Evolutionary conservation across 2,888 invertebrate genomes (phyloP).

Genomic region (Sphecodes monilicornis): DNA sequence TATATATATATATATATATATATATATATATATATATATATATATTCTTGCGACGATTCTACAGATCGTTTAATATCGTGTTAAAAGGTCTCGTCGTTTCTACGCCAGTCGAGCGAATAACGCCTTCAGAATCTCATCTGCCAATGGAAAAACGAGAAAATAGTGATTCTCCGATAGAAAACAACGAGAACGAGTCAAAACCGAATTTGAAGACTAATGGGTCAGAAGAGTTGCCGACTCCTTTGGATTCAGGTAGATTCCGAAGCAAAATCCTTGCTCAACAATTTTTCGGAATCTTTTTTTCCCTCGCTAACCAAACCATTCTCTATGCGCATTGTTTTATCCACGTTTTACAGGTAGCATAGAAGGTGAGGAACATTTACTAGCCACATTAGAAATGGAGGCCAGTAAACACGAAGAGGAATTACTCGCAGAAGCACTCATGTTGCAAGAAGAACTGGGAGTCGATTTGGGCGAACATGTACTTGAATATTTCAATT

Average conservation of each 20-base stretch:
- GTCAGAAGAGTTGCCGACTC: conserved; percentile 78
- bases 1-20: neutral
- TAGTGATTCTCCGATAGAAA: conserved; percentile 11
- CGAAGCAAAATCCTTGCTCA: neutral
- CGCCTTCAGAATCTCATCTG: conserved; percentile 22
- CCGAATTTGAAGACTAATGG: conserved; percentile 69
- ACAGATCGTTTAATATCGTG: neutral
- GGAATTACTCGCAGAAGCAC: conserved; percentile 81
- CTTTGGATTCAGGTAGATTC: conserved; percentile 77
- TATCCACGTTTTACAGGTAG: conserved; percentile 68
- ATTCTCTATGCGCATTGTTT: neutral
- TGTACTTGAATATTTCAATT: conserved; percentile 56
- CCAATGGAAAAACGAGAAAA: conserved; percentile 20
- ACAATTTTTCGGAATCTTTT: neutral
- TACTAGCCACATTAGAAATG: conserved; percentile 82
- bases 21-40: neutral
- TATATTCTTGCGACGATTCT: neutral
- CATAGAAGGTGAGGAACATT: conserved; percentile 82
- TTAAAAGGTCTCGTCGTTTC: conserved; percentile 9
- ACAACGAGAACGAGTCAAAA: conserved; percentile 62
- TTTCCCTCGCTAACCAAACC: neutral
- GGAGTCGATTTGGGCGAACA: conserved; percentile 79
- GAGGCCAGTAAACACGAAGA: conserved; percentile 82
- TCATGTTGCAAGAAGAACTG: conserved; percentile 81
- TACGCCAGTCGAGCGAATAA: conserved; percentile 21